Conservation (phyloP, 1,140 invertebrate genomes). For the Pectinophora gossypiella region DNA sequence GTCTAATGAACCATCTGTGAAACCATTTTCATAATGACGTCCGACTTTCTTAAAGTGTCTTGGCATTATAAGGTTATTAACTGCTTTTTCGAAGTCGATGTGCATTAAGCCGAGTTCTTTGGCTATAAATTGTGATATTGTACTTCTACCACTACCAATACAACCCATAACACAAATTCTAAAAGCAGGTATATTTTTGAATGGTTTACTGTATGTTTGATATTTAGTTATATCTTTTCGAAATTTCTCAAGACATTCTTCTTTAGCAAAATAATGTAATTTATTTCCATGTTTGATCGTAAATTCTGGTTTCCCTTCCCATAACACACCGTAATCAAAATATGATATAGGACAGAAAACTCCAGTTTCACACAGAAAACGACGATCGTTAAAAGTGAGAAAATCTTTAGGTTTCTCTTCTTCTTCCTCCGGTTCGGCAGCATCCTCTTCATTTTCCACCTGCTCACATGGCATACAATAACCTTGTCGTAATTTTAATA, state of each 20-base stretch:
- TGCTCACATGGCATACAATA: conserved; percentile 31
- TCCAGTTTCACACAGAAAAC: conserved; percentile 73
- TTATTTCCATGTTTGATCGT: conserved; percentile 68
- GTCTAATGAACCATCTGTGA: conserved; percentile 38
- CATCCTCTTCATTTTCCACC: conserved; percentile 38
- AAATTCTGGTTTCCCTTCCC: conserved; percentile 76
- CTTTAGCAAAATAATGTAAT: conserved; percentile 67
- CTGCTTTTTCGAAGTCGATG: conserved; percentile 60
- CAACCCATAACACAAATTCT: conserved; percentile 76
- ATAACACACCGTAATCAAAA: conserved; percentile 69
- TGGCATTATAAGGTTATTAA: conserved; percentile 50
- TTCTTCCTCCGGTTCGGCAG: conserved; percentile 26
- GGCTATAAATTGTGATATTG: conserved; percentile 61
- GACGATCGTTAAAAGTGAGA: conserved; percentile 47
- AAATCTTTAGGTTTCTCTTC: conserved; percentile 35
- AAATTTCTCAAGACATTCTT: conserved; percentile 64
- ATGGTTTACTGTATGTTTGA: conserved; percentile 53
- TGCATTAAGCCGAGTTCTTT: conserved; percentile 74
- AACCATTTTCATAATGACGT: conserved; percentile 51
- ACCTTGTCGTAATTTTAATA: conserved; percentile 46
- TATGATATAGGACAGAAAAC: conserved; percentile 76
- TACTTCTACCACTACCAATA: conserved; percentile 73
- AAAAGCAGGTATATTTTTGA: conserved; percentile 57
- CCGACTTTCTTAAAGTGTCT: conserved; percentile 59
- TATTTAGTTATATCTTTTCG: conserved; percentile 57